phyloP scores from a whole-genome alignment of 2,113 vertebrate species.

The Picathartes gymnocephalus region DNA sequence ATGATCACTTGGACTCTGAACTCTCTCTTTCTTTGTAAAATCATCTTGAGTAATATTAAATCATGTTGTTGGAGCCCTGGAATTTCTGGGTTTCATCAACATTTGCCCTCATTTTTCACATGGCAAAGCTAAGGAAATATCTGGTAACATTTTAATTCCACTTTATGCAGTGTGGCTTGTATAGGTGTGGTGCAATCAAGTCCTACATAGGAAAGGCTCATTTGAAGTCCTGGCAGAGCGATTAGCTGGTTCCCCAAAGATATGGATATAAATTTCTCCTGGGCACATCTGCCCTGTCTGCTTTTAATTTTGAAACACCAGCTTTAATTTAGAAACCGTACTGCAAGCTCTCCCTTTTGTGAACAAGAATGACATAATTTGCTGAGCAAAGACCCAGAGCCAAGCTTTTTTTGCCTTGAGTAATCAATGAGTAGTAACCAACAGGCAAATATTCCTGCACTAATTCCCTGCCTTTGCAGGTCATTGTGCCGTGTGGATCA shows the following conservation, averaged over 20 bases:
- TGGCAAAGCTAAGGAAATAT: conserved; percentile 59
- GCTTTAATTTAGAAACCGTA: conserved; percentile 72
- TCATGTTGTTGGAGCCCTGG: not conserved
- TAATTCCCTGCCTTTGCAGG: conserved; percentile 4
- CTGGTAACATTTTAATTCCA: conserved; percentile 69
- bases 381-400: conserved; percentile 64
- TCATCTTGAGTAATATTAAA: conserved; percentile 40
- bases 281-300: conserved; percentile 77
- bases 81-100: conserved; percentile 41
- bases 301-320: conserved; percentile 77
- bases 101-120: conserved; percentile 52
- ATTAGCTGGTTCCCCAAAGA: conserved; percentile 75
- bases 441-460: conserved; percentile 38
- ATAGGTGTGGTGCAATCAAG: conserved; percentile 69
- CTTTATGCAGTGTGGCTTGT: conserved; percentile 46
- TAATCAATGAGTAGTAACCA: conserved; percentile 67
- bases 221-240: conserved; percentile 69
- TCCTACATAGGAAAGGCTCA: conserved; percentile 68
- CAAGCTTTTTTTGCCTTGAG: conserved; percentile 69
- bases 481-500: not conserved
- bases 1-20: conserved; percentile 27
- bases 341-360: conserved; percentile 67
- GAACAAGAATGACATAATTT: conserved; percentile 77
- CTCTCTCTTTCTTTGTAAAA: conserved; percentile 32
- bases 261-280: conserved; percentile 66